These are phyloP conservation scores for Drosophila phalerata DNA, from an alignment of 2,888 invertebrate species.

Conservation along the genomic window DNA sequence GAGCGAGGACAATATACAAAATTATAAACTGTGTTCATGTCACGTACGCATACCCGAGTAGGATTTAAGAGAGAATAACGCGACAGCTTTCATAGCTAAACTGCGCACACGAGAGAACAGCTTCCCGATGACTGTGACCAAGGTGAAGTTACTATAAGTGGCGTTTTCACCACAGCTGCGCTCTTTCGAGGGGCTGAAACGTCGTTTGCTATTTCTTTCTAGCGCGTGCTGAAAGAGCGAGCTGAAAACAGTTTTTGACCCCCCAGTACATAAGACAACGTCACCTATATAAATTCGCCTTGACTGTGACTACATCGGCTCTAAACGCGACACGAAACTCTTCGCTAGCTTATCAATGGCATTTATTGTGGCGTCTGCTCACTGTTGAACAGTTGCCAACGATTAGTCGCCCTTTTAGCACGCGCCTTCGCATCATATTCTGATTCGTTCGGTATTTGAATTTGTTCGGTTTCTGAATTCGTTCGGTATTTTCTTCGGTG, in stretches of 20 bases:
- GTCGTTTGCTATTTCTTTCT: too few species aligned
- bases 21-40: background rate
- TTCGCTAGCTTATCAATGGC: conserved; percentile 38
- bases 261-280: too few species aligned
- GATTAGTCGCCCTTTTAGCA: conserved; percentile 74
- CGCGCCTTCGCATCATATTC: conserved; percentile 26
- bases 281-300: too few species aligned
- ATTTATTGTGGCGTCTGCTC: conserved; percentile 53
- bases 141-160: too few species aligned
- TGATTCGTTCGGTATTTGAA: background rate
- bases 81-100: background rate
- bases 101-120: background rate
- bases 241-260: too few species aligned
- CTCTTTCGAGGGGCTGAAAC: too few species aligned
- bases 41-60: background rate
- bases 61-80: background rate
- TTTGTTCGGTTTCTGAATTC: background rate
- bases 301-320: conserved; percentile 13
- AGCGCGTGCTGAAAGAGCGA: too few species aligned
- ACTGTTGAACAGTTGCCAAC: conserved; percentile 67
- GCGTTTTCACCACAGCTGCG: too few species aligned
- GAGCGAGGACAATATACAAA: background rate
- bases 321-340: conserved; percentile 9
- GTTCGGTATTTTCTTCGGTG: conserved; percentile 60
- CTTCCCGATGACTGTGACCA: background rate